These are phyloP conservation scores for Megaceryle torquata DNA, from an alignment of 2,113 vertebrate species.

Conservation along the genomic window DNA sequence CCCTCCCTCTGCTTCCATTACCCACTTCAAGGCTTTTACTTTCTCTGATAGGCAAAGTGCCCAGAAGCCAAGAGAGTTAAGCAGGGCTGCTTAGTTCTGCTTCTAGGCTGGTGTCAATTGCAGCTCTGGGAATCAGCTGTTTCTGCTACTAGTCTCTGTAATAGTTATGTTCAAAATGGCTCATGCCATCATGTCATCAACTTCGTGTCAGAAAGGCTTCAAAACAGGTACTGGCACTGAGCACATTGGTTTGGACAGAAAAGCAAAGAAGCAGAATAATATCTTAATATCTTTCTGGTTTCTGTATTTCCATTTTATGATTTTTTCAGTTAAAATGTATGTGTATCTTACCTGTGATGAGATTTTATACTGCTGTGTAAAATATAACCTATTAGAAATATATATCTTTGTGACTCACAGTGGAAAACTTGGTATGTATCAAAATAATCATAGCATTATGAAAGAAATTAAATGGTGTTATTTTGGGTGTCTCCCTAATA, in stretches of 20 bases:
- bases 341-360: neutral
- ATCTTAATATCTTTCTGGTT: neutral
- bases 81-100: neutral
- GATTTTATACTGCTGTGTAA: neutral
- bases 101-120: neutral
- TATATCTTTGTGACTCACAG: neutral
- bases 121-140: neutral
- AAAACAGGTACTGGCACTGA: neutral
- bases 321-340: neutral
- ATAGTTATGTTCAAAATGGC: neutral
- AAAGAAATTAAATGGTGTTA: neutral
- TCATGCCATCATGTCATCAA: neutral
- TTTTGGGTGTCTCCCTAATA: neutral
- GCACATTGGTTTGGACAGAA: neutral
- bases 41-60: neutral
- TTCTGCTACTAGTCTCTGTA: neutral
- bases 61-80: neutral
- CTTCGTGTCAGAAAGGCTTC: neutral
- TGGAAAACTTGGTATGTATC: neutral
- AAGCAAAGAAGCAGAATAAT: neutral
- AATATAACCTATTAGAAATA: neutral
- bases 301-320: neutral
- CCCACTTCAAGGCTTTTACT: slow-evolving; percentile 14
- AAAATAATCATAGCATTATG: neutral
- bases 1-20: neutral